Evolutionary conservation across 2,797 vertebrate genomes (phyloP), one percentile per base, ranked within the genome.

Genomic region (Diglossa cyanea): DNA sequence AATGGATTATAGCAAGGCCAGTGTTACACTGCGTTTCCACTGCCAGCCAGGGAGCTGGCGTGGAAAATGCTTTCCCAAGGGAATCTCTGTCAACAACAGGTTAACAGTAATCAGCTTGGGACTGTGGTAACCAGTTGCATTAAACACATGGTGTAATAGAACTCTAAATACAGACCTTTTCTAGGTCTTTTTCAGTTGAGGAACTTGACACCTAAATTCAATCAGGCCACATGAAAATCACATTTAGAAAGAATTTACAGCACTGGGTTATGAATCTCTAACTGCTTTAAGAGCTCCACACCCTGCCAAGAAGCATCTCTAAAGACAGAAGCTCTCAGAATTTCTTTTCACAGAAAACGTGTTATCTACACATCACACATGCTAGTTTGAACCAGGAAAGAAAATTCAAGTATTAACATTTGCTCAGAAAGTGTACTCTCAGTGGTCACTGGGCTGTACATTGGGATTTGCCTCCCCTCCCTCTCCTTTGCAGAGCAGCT

Each of bases 301-400:
- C n/a, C 33, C n/a, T 10, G 12, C 54, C n/a, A 65, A 35, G 40
- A 70, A 75, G 24, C 65, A 44, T 61, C 28, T 85, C 71, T 50
- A 40, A 87, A 92, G 86, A 74, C 67, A 81, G 60, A 58, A 77
- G 39, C 37, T 90, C 74, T 77, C 54, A 7, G 51, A 88, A 71
- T 57, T 79, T 45, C 18, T 81, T 88, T 94, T 82, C 87, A 75
- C 26, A 70, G 87, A 95, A 91, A 75, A n/a, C 20, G 39, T 78
- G 66, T 94, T 96, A 94, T 93, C 94, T 91, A 55, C 30, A 30
- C 39, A 91, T 93, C 88, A 42, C 82, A 95, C 28, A n/a, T 50
- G 31, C 61, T 71, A 87, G 53, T 86, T 91, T 94, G 45, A 94
- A 94, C 75, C 81, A 67, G 68, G 55, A 94, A 89, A 78, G 55